Percentiles rank a stretch among this genome's conserved stretches.
phyloP scores from a whole-genome alignment of 2,888 invertebrate genomes.

The Anoncus sp. region DNA sequence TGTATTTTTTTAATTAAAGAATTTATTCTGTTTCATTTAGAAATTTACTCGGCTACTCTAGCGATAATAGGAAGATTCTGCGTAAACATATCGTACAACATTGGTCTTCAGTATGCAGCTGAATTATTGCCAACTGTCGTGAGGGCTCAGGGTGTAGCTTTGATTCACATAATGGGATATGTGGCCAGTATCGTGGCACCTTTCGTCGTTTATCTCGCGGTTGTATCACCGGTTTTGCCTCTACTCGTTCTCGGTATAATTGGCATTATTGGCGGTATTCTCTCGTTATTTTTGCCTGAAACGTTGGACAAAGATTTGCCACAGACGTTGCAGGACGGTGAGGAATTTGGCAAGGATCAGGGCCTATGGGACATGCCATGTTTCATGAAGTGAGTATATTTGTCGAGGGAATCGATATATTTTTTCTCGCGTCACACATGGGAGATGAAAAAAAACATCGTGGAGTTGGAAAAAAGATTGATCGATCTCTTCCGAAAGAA shows the following conservation, averaged over 20 bases:
- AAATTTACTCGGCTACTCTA: constrained; percentile 89
- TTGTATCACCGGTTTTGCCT: constrained; percentile 89
- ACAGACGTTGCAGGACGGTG: constrained; percentile 94
- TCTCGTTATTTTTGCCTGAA: constrained; percentile 93
- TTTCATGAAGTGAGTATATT: constrained; percentile 86
- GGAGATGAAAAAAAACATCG: too few species aligned
- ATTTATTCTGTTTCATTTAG: constrained; percentile 80
- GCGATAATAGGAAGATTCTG: constrained; percentile 94
- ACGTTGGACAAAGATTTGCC: constrained; percentile 94
- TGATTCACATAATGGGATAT: constrained; percentile 95
- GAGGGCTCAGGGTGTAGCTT: constrained; percentile 93
- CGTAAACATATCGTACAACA: constrained; percentile 95
- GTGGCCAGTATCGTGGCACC: constrained; percentile 93
- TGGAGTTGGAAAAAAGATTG: too few species aligned
- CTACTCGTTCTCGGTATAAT: constrained; percentile 91
- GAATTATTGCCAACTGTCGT: constrained; percentile 95
- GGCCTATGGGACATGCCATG: constrained; percentile 93
- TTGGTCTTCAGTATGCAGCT: constrained; percentile 95
- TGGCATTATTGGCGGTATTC: constrained; percentile 89
- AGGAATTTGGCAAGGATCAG: constrained; percentile 92
- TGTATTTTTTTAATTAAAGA: not conserved
- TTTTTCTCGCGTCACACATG: not conserved
- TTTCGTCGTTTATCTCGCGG: constrained; percentile 92
- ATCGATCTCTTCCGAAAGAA: too few species aligned
- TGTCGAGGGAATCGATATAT: not conserved